A percentile compares a stretch with the other conserved stretches of the same genome.
Conservation (phyloP, 2,888 invertebrate species). For the Autographa pulchrina region DNA sequence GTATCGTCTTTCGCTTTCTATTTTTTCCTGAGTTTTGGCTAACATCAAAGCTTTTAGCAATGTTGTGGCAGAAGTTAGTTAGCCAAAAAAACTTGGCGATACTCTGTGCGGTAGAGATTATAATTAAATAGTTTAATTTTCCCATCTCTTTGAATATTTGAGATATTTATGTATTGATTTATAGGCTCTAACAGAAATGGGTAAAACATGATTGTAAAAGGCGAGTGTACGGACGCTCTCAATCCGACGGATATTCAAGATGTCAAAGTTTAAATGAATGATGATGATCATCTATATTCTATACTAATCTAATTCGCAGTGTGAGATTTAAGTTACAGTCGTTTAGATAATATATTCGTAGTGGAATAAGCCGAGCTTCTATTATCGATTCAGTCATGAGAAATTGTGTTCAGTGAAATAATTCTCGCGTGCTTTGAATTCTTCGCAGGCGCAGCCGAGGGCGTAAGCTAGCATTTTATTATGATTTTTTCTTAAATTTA, state of each 20-base stretch:
- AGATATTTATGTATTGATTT: no score
- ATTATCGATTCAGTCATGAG: background rate
- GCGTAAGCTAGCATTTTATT: constrained; percentile 25
- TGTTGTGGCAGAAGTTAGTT: constrained; percentile 34
- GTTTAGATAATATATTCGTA: background rate
- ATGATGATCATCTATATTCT: background rate
- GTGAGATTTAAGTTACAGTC: background rate
- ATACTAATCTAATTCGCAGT: background rate
- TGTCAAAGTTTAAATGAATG: background rate
- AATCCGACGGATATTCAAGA: background rate
- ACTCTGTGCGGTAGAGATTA: constrained; percentile 22
- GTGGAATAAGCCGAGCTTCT: background rate
- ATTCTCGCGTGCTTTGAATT: background rate
- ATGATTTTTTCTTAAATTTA: constrained; percentile 43
- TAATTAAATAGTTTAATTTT: background rate
- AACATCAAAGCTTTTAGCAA: constrained; percentile 47
- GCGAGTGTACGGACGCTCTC: background rate
- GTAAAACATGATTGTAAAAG: background rate
- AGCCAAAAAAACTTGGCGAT: constrained; percentile 29
- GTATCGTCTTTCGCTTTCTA: constrained; percentile 38
- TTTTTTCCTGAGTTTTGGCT: constrained; percentile 33
- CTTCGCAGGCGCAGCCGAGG: background rate
- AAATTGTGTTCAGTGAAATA: background rate
- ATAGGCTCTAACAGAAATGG: no score
- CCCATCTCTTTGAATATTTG: no score